A percentile compares a stretch with the other conserved stretches of the same genome.
Evolutionary conservation across 2,888 invertebrate genomes (phyloP).

Genomic region (Heliconius hortense): DNA sequence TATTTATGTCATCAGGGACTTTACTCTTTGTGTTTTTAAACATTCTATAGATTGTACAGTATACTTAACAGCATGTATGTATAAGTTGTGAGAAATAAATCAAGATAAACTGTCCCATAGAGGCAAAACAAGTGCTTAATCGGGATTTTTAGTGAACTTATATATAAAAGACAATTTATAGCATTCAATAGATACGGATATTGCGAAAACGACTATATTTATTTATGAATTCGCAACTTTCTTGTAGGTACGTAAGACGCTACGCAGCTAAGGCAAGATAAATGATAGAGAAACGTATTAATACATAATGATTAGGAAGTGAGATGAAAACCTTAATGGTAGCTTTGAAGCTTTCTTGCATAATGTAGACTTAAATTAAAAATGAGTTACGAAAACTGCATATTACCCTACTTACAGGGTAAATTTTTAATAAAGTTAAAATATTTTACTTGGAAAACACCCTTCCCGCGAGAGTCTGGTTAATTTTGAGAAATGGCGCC

Average conservation of each 20-base stretch:
- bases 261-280: not conserved
- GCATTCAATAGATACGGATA: not conserved
- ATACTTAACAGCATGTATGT: not conserved
- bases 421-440: slow-evolving; percentile 27
- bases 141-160: not conserved
- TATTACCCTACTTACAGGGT: slow-evolving; percentile 6
- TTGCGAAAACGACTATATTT: not conserved
- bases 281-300: not conserved
- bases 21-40: no score
- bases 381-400: slow-evolving; percentile 19
- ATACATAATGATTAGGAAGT: not conserved
- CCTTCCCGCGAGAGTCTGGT: slow-evolving; percentile 5
- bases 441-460: slow-evolving; percentile 22
- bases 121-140: not conserved
- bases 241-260: not conserved
- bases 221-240: not conserved
- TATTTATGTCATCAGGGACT: no score
- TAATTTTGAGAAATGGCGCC: slow-evolving; percentile 33
- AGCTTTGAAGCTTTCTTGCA: not conserved
- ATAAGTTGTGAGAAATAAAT: not conserved
- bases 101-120: not conserved
- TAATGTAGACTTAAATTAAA: slow-evolving; percentile 10
- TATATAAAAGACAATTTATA: not conserved
- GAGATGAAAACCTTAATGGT: slow-evolving; percentile 1
- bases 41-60: no score